phyloP scores from a whole-genome alignment of 2,113 vertebrate genomes.

The Ceyx cyanopectus region DNA sequence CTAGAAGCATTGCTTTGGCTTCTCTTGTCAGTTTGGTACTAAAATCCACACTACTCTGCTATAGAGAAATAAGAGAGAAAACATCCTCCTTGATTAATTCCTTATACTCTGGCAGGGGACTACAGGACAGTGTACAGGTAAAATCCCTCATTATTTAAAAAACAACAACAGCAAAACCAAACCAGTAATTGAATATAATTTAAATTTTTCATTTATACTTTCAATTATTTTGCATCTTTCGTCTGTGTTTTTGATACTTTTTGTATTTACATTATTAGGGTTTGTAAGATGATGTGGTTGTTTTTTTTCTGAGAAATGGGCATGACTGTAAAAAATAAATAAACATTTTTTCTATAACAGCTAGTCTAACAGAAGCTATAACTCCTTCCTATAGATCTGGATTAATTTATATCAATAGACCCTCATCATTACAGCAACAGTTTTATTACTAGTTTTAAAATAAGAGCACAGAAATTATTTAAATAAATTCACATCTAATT shows the following conservation, averaged over 20 bases:
- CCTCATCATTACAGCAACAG: neutral
- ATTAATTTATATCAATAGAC: neutral
- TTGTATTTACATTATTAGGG: neutral
- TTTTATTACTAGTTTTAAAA: neutral
- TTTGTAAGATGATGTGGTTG: neutral
- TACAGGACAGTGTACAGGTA: neutral
- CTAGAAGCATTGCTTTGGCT: neutral
- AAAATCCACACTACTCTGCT: neutral
- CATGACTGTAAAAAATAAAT: neutral
- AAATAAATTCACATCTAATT: neutral
- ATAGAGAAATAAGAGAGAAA: neutral
- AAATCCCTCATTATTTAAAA: neutral
- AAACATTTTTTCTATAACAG: neutral
- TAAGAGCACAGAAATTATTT: neutral
- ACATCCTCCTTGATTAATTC: neutral
- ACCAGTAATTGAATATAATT: neutral
- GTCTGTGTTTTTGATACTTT: neutral
- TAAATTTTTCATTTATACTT: neutral
- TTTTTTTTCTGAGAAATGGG: neutral
- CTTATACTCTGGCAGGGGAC: neutral
- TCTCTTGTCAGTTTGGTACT: neutral
- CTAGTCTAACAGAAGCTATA: neutral
- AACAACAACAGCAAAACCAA: neutral
- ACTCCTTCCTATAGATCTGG: neutral
- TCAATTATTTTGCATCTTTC: neutral